Evolutionary conservation across 2,888 invertebrate genomes (phyloP), one percentile per base, ranked within the genome.

Genomic region (Congeria kusceri): DNA sequence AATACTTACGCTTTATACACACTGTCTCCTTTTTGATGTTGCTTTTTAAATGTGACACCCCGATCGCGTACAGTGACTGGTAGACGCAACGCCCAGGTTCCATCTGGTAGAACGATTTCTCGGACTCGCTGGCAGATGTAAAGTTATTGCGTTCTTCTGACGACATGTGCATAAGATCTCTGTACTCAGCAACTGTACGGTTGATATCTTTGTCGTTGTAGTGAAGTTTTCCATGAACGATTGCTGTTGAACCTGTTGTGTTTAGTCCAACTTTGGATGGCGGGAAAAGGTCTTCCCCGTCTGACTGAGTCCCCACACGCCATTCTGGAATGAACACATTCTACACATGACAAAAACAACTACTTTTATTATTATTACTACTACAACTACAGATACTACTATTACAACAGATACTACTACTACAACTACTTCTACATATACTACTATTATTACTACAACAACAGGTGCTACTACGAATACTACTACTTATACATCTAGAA

Each of bases 81-180:
- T 80, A 71, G 3, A 85, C 65, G 73, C 87, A 88, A 46, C 85
- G 72, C 0, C 88, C 88, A 9, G 88, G 88, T 46, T 88, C 87
- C 74, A 88, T 73, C 18, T 56, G 25, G 39, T 87, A 86, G 39
- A 76, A 70, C 11, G 71, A 57, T 20, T 67, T 74, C 29, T 77
- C 65, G 15, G 44, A 59, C 9, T 68, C 69, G 5, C 59, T 47
- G 18, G 53, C n/a, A 15, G 44, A 32, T 0, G 59, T 58, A 25
- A 67, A 7, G 20, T 69, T 61, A 1, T 65, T 28, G 4, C 73
- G 71, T 9, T 66, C 63, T 1, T 82, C 82, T 29, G 71, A 53
- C 9, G 82, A 75, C 77, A 82, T 79, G 39, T 77, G 75, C 13
- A 59, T 63, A 2, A 69, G 69, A 20, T 71, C 65, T 11, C 71